Evolutionary conservation across 1,140 invertebrate species (phyloP), one percentile per base, ranked within the genome.

Genomic region (Bombus superbus): DNA sequence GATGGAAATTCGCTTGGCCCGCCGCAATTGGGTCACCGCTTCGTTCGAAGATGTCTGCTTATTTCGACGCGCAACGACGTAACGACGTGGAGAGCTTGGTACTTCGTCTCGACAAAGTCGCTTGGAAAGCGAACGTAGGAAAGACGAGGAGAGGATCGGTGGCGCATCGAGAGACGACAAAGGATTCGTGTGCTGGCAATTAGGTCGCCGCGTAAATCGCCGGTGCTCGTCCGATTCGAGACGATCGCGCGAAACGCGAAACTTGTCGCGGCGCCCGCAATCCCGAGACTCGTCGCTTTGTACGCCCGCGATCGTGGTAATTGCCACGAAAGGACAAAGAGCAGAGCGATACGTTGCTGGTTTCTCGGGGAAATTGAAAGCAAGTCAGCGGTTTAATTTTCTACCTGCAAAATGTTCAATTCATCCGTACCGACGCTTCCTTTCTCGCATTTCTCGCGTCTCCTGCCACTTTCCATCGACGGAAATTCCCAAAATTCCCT

Each of bases 1-100:
- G 86, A 88, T 88, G 72, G 86, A 87, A 76, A 80, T 72, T 72
- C 80, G 42, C 53, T 76, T 40, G 66, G 40, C 35, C n/a, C 22
- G 42, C 35, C n/a, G 83, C 42, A 88, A 88, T 87, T 87, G 66
- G 87, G 81, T 88, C 38, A 68, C 68, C 68, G 38, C 10, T 8
- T 53, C 47, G 18, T 22, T 53, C 38, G 38, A n/a, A 64, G 75
- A 77, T 15, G 13, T 75, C 73, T 53, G 32, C 32, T 53, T 40
- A 40, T 28, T 69, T 11, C 68, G 32, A 32, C 32, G 32, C 32
- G 32, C 32, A 32, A 32, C 32, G 32, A 32, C 32, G 32, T 32
- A 32, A 32, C 32, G 32, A 32, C 5, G 68, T 5, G 15, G 75
- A 9, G 0, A 71, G 38, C 68, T 40, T 71, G 42, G 25, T 71